Conservation (phyloP, 2,797 vertebrate species). For the Sebastes hubbsi region DNA sequence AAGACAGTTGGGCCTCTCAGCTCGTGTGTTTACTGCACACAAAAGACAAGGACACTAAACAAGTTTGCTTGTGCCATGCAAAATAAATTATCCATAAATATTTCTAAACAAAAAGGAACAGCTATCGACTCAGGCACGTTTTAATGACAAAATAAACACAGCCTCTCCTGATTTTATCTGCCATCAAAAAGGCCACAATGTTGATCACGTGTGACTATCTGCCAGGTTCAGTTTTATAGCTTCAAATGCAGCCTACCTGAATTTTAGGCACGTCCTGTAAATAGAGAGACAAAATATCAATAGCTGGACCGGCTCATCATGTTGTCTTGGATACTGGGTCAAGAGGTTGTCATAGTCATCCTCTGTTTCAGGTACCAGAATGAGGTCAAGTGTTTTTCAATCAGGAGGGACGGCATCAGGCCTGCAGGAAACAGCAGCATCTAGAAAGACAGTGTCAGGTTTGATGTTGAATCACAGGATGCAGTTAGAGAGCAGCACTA, state of each 20-base stretch:
- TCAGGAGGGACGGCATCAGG: not conserved
- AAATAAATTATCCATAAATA: not conserved
- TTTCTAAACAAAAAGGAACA: not conserved
- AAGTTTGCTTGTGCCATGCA: not conserved
- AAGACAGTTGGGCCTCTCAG: not conserved
- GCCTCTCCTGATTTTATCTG: not conserved
- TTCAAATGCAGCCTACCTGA: not conserved
- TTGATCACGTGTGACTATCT: not conserved
- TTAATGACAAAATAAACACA: not conserved
- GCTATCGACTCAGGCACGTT: not conserved
- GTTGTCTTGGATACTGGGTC: conserved; percentile 56
- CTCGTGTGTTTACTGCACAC: not conserved
- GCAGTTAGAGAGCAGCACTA: not conserved
- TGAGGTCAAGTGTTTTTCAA: not conserved
- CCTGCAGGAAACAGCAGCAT: not conserved
- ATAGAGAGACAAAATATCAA: conserved; percentile 2
- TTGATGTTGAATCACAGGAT: not conserved
- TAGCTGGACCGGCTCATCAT: not conserved
- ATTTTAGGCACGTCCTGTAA: not conserved
- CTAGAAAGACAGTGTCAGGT: not conserved
- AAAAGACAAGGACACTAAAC: not conserved
- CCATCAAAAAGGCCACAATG: not conserved
- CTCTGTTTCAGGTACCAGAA: not conserved
- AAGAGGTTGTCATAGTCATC: conserved; percentile 12
- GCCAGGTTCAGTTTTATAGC: not conserved